A percentile compares a stretch with the other conserved stretches of the same genome.
These are phyloP conservation scores for Hippopotamyrus pictus DNA, from an alignment of 2,797 vertebrate genomes.

Conservation along the genomic window DNA sequence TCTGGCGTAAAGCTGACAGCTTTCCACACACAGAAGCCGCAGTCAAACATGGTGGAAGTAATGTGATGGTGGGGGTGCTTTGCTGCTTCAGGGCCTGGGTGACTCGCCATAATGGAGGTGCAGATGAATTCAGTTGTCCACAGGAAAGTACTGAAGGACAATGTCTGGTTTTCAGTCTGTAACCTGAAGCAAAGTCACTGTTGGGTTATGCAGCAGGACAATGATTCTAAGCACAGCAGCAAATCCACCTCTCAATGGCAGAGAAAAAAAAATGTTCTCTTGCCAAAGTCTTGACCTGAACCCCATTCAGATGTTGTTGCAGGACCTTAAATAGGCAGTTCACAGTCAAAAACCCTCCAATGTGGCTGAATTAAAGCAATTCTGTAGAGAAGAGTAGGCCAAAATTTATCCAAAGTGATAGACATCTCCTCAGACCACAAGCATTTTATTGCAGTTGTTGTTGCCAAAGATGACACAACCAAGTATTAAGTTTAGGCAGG, in stretches of 20 bases:
- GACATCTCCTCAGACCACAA: not conserved
- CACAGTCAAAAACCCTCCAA: not conserved
- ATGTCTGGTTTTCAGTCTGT: not conserved
- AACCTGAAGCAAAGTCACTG: not conserved
- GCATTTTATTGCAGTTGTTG: not conserved
- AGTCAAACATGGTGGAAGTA: not conserved
- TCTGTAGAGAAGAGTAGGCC: not conserved
- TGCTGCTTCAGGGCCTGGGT: not conserved
- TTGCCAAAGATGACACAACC: not conserved
- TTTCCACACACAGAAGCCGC: not conserved
- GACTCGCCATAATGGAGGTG: not conserved
- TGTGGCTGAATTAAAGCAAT: not conserved
- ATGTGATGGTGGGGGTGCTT: not conserved
- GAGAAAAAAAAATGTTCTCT: not conserved
- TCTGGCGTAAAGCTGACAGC: not conserved
- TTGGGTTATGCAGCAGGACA: not conserved
- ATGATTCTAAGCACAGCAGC: not conserved
- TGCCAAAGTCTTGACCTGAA: not conserved
- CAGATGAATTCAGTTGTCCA: not conserved
- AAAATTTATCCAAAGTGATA: not conserved
- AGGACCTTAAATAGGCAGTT: not conserved
- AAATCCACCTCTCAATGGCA: not conserved
- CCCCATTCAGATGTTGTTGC: not conserved
- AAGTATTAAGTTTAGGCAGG: not conserved
- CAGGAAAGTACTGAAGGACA: not conserved